Percentiles rank a stretch among this genome's conserved stretches.
Conservation (phyloP, 92 coral and sea anemone species). For the Heteractis magnifica region DNA sequence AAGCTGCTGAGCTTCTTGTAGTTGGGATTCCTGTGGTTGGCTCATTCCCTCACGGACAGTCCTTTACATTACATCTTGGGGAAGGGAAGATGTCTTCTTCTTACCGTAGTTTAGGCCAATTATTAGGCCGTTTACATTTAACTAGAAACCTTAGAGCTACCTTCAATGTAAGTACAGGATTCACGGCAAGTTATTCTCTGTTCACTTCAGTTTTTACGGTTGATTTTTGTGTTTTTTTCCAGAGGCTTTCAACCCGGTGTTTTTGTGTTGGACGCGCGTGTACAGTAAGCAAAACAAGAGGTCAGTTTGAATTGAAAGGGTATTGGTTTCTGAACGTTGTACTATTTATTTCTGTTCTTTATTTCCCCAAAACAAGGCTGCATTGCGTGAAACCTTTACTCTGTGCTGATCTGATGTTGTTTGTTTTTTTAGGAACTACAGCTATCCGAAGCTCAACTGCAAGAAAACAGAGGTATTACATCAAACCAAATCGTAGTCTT, state of each 20-base stretch:
- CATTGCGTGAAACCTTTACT: neutral
- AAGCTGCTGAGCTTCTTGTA: neutral
- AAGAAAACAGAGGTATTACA: conserved; percentile 16
- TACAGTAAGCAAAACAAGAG: conserved; percentile 25
- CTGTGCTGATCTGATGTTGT: neutral
- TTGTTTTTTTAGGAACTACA: conserved; percentile 4
- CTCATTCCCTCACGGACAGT: conserved; percentile 23
- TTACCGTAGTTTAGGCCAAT: conserved; percentile 68
- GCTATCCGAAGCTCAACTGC: conserved; percentile 17
- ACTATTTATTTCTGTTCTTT: neutral
- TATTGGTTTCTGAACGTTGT: neutral
- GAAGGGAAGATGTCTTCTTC: conserved; percentile 67
- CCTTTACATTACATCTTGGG: neutral
- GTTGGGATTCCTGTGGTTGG: conserved; percentile 31
- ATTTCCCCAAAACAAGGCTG: neutral
- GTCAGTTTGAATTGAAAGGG: conserved; percentile 17
- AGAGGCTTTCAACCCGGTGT: conserved; percentile 52
- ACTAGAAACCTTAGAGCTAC: conserved; percentile 47
- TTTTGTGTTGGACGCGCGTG: conserved; percentile 42
- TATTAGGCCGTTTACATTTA: conserved; percentile 65
- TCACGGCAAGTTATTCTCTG: neutral
- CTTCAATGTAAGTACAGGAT: conserved; percentile 48
- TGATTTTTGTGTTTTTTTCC: conserved; percentile 34
- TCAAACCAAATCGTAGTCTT: neutral
- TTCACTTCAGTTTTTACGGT: conserved; percentile 15